Percentiles rank a stretch among this genome's conserved stretches.
phyloP scores from a whole-genome alignment of 2,888 invertebrate genomes.

The Aquatica leii region DNA sequence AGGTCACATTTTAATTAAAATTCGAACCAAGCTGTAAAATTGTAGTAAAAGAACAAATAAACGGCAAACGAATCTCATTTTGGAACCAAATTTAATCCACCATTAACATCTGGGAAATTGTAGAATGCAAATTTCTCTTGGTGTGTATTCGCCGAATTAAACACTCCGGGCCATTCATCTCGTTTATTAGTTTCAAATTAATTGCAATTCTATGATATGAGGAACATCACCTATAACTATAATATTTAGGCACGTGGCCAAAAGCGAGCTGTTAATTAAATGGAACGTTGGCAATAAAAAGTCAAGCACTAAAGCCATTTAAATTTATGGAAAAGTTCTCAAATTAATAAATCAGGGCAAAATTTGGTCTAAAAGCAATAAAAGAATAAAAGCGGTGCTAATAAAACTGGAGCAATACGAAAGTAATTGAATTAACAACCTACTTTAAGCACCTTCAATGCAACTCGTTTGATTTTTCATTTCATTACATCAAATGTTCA shows the following conservation, averaged over 20 bases:
- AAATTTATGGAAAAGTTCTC: conserved; percentile 32
- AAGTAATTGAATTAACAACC: conserved; percentile 31
- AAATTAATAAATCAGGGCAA: conserved; percentile 29
- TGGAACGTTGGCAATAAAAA: conserved; percentile 25
- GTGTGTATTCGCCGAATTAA: conserved; percentile 38
- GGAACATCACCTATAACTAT: neutral
- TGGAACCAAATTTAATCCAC: conserved; percentile 47
- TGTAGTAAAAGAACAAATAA: conserved; percentile 41
- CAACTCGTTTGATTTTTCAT: conserved; percentile 28
- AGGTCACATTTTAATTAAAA: conserved; percentile 44
- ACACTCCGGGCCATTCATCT: conserved; percentile 34
- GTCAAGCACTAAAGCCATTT: conserved; percentile 21
- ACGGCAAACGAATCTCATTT: conserved; percentile 45
- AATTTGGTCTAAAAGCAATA: conserved; percentile 23
- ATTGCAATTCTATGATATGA: conserved; percentile 12
- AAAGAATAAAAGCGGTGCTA: conserved; percentile 25
- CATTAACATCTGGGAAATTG: conserved; percentile 46
- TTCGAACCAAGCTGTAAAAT: conserved; percentile 42
- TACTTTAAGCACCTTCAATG: conserved; percentile 28
- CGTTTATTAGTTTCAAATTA: conserved; percentile 37
- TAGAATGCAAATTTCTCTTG: conserved; percentile 44
- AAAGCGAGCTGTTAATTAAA: conserved; percentile 23
- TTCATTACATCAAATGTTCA: conserved; percentile 22
- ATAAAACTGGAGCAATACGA: conserved; percentile 25
- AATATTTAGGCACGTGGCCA: conserved; percentile 23